Percentiles rank a stretch among this genome's conserved stretches.
Conservation (phyloP, 2,888 invertebrate species). For the Zele albiditarsus region DNA sequence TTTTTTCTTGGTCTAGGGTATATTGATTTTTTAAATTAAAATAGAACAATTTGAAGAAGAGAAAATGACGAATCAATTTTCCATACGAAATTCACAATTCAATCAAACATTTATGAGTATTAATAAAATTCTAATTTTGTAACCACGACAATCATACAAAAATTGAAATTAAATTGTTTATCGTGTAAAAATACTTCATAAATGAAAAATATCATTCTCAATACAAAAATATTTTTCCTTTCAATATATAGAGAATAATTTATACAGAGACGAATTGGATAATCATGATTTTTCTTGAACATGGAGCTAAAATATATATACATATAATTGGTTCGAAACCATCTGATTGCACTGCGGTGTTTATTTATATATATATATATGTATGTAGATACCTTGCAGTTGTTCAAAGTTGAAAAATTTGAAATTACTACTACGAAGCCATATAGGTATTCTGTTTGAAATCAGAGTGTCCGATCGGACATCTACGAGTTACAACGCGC, state of each 20-base stretch:
- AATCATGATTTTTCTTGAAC: background rate
- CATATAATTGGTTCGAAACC: conserved; percentile 22
- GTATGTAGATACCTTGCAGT: background rate
- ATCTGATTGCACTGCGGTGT: background rate
- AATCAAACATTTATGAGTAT: too few relatives aligned
- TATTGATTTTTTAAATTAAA: too few relatives aligned
- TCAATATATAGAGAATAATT: background rate
- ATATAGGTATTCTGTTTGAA: conserved; percentile 31
- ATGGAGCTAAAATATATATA: background rate
- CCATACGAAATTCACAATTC: too few relatives aligned
- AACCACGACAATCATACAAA: too few relatives aligned
- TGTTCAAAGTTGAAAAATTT: conserved; percentile 11
- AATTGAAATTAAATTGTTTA: too few relatives aligned
- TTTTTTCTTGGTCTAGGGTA: too few relatives aligned
- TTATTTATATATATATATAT: conserved; percentile 3
- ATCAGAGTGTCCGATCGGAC: conserved; percentile 35
- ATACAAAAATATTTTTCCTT: too few relatives aligned
- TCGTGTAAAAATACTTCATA: too few relatives aligned
- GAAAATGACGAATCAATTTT: too few relatives aligned
- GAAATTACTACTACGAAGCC: conserved; percentile 35
- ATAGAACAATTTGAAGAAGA: too few relatives aligned
- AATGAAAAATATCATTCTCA: too few relatives aligned
- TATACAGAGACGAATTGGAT: background rate
- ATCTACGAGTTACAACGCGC: conserved; percentile 36
- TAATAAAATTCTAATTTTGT: too few relatives aligned